Evolutionary conservation across 2,113 vertebrate genomes (phyloP).

Genomic region (Lanius collurio): DNA sequence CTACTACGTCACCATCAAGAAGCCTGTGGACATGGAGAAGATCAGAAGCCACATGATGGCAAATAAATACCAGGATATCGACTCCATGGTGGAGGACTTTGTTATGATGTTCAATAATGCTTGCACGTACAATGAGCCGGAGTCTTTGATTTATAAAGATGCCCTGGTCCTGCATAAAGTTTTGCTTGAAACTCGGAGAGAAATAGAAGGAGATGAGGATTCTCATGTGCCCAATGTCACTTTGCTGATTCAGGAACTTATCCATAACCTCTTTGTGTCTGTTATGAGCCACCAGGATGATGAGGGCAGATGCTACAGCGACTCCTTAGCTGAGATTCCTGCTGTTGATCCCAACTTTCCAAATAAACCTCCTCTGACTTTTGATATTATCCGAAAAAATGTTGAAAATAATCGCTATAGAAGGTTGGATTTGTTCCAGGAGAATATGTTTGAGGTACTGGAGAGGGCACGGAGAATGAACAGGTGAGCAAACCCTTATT

Average conservation of each 20-base stretch:
- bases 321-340: conserved; percentile 96
- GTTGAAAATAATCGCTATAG: conserved; percentile 92
- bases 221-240: conserved; percentile 92
- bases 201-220: conserved; percentile 94
- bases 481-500: conserved; percentile 75
- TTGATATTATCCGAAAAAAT: conserved; percentile 93
- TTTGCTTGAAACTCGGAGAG: conserved; percentile 89
- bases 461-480: conserved; percentile 94
- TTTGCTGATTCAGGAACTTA: conserved; percentile 93
- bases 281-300: conserved; percentile 98
- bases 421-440: conserved; percentile 95
- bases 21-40: conserved; percentile 97
- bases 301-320: conserved; percentile 97
- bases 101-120: conserved; percentile 99
- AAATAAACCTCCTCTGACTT: conserved; percentile 87
- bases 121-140: conserved; percentile 96
- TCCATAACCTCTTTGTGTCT: conserved; percentile 97
- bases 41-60: conserved; percentile 97
- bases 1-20: conserved; percentile 98
- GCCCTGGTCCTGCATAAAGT: conserved; percentile 94
- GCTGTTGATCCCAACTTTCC: conserved; percentile 85
- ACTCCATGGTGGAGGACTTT: conserved; percentile 96
- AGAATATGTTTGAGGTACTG: conserved; percentile 98
- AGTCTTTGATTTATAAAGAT: conserved; percentile 97
- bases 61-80: conserved; percentile 98